A percentile compares a stretch with the other conserved stretches of the same genome.
Evolutionary conservation across 2,113 vertebrate species (phyloP).

Genomic region (Diglossa brunneiventris): DNA sequence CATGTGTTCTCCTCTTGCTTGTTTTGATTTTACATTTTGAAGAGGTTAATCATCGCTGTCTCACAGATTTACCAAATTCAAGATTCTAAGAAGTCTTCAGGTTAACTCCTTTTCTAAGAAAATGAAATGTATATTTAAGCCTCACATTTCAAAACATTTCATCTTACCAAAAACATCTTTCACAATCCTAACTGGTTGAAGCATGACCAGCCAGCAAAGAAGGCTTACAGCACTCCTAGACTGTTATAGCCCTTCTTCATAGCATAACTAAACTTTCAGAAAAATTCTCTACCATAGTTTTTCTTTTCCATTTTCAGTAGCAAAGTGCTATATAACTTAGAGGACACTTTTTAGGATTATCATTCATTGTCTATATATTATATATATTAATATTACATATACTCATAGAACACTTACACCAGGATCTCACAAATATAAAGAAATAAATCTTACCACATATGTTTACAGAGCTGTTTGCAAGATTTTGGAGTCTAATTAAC

Average conservation of each 20-base stretch:
- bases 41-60: neutral
- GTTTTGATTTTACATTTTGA: neutral
- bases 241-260: neutral
- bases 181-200: neutral
- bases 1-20: neutral
- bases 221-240: neutral
- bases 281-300: neutral
- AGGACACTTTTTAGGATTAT: neutral
- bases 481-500: conserved; percentile 24
- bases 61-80: neutral
- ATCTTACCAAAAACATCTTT: neutral
- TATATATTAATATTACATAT: neutral
- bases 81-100: neutral
- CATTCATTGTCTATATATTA: neutral
- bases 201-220: neutral
- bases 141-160: neutral
- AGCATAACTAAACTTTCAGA: neutral
- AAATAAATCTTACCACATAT: neutral
- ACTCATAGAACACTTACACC: neutral
- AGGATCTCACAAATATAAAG: neutral
- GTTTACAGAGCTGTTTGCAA: neutral
- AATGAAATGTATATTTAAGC: neutral
- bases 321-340: neutral
- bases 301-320: neutral
- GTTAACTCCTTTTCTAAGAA: neutral